Conservation (phyloP, 2,113 vertebrate genomes). For the Chinchilla lanigera region DNA sequence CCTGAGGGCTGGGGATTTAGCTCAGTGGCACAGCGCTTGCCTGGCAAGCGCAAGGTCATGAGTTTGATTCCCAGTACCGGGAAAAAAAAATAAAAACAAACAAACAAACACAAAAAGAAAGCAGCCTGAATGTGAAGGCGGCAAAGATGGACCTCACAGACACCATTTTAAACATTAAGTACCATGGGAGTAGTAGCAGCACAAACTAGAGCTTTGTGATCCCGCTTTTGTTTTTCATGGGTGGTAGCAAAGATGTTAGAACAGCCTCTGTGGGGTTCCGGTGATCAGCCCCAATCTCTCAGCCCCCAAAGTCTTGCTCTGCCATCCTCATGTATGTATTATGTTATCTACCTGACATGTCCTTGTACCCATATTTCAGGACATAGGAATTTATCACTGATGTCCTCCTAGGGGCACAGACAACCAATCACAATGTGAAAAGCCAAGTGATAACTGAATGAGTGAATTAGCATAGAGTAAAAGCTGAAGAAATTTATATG, state of each 20-base stretch:
- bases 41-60: no score
- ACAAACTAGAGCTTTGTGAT: not conserved
- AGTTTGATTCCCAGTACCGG: no score
- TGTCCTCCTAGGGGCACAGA: not conserved
- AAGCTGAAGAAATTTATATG: not conserved
- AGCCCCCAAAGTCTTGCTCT: not conserved
- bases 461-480: not conserved
- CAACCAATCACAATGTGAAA: not conserved
- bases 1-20: no score
- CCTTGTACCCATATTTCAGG: not conserved
- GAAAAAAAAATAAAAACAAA: no score
- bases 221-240: not conserved
- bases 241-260: not conserved
- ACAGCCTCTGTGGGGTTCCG: not conserved
- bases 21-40: no score
- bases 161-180: not conserved
- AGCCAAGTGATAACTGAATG: not conserved
- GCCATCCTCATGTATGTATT: not conserved
- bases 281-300: not conserved
- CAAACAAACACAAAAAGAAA: no score
- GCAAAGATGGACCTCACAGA: not conserved
- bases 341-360: not conserved
- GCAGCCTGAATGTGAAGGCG: not conserved
- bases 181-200: not conserved
- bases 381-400: not conserved